These are phyloP conservation scores for Chrysolina haemoptera DNA, from an alignment of 2,888 invertebrate genomes.

Conservation along the genomic window DNA sequence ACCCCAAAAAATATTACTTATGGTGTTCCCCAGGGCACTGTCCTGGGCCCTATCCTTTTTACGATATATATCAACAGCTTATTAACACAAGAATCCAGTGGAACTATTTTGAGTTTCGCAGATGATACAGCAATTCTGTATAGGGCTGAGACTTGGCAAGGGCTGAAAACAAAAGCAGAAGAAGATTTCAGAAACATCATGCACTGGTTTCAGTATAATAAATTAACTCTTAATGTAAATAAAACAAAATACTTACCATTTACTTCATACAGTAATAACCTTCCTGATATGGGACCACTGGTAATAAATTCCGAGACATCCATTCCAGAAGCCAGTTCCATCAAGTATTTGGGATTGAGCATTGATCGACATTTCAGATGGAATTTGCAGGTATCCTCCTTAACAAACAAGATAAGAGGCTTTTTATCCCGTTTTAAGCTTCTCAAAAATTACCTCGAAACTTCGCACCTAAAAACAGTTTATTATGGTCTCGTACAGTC, in stretches of 20 bases:
- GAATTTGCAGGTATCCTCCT: not conserved
- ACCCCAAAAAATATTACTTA: not conserved
- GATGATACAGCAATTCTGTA: conserved; percentile 26
- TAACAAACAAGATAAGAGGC: not conserved
- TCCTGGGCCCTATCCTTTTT: conserved; percentile 2
- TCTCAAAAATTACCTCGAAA: not conserved
- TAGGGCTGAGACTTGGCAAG: conserved; percentile 18
- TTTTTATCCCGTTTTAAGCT: not conserved
- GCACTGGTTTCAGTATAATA: not conserved
- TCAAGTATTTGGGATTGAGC: not conserved
- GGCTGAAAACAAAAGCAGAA: conserved; percentile 5
- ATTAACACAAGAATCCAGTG: not conserved
- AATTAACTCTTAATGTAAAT: not conserved
- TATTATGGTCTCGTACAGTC: not conserved
- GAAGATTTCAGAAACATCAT: not conserved
- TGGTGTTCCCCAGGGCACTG: conserved; percentile 16
- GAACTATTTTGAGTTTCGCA: conserved; percentile 23
- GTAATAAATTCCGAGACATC: not conserved
- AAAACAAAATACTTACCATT: not conserved
- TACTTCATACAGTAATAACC: not conserved
- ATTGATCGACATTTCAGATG: not conserved
- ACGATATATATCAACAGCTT: conserved; percentile 13
- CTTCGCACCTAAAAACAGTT: not conserved
- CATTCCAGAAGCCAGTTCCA: not conserved
- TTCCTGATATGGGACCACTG: not conserved